Base-by-base conservation (phyloP, 2,888 invertebrate genomes). In the Criorhina ranunculi region DNA sequence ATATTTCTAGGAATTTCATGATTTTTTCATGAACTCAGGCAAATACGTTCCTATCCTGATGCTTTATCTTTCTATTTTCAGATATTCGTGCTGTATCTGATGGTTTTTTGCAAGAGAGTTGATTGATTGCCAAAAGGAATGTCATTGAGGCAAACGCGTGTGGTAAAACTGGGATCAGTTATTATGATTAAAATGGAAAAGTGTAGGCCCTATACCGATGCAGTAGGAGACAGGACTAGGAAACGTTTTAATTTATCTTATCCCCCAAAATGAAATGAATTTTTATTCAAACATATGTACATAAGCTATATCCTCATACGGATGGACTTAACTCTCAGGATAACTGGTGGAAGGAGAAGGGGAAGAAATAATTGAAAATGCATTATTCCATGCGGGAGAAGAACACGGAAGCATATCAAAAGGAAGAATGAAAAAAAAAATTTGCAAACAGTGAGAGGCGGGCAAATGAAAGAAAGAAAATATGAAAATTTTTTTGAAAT, bases 301-400 rank as follows among this genome's bases (percentile, higher is more conserved):
- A n/a, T n/a, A n/a, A n/a, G n/a, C n/a, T n/a, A n/a, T n/a, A n/a
- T 37, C 12, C 29, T 15, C 37, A 66, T 31, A 31, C 31, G 7
- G 9, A 37, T n/a, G 4, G 15, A 37, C 37, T 29, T 53, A 51
- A n/a, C 53, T 40, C 31, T 17, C 40, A 5, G 53, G 40, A 53
- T 67, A 44, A 46, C 46, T 46, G 37, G n/a, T n/a, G n/a, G n/a
- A n/a, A n/a, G n/a, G n/a, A n/a, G n/a, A n/a, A n/a, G n/a, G 4
- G 24, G 17, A 4, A 29, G 29, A 40, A 33, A 62, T 62, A 73
- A 73, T 73, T 62, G 73, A 62, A 73, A 62, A 60, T 73, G 73
- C 62, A 62, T 73, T 73, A 73, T 73, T 73, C 62, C 35, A 42
- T 62, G 42, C 19, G 11, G 19, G 42, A 24, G 19, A 53, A 44